Evolutionary conservation across 1,140 invertebrate genomes (phyloP), one percentile per base, ranked within the genome.

Genomic region (Phortica variegata): DNA sequence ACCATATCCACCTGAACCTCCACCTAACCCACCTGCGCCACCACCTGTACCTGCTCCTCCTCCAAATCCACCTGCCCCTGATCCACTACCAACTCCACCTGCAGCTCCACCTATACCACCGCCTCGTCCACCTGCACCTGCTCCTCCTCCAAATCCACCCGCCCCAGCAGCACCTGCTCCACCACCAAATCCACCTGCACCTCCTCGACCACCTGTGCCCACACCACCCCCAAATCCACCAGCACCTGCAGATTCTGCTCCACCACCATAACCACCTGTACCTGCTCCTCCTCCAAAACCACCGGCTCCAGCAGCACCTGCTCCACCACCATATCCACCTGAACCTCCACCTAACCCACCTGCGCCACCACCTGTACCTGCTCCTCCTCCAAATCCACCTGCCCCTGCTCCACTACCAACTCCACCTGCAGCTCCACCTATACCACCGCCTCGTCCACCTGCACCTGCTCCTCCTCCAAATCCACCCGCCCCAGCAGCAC

Each of bases 311-410:
- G 77, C 63, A 33, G 23, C 32, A 20, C 33, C 42, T 2, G 50
- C 52, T 5, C 61, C 61, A 3, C 62, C 61, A 8, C 13, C 15
- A 7, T n/a, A 16, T 19, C 68, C 56, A 13, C 45, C 56, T 6
- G 61, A 61, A 17, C 60, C 41, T 7, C 57, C 53, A 4, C 53
- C 49, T 12, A 54, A 26, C 10, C 23, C 23, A 26, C 23, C 23
- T 26, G 23, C 23, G 10, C 16, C 16, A 5, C 4, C 4, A 5
- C 33, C 6, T 13, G 5, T n/a, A 6, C 33, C 16, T n/a, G 79
- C 49, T 82, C 78, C 63, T 2, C 78, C 69, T 1, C 79, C 68
- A 4, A 78, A 58, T 21, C 79, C 69, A 9, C 73, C 51, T 1
- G 72, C 61, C 3, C 75, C 57, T 3, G 77, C 62, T 3, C 78